Conservation (phyloP, 2,888 invertebrate species). For the Tenodera sinensis region DNA sequence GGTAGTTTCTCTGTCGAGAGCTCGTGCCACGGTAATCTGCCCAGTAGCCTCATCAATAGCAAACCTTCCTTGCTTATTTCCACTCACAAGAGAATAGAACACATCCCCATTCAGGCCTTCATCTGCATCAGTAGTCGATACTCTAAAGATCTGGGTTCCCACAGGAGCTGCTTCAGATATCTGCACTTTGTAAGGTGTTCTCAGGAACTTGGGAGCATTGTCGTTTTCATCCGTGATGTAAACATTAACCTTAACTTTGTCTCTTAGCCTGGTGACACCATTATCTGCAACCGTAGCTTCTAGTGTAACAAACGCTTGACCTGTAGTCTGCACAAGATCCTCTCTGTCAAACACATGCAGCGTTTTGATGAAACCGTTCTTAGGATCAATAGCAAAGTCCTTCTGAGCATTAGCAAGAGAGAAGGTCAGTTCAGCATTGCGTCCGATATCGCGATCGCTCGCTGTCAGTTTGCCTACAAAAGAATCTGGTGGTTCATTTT, state of each 20-base stretch:
- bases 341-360: conserved; percentile 86
- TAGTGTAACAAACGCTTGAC: conserved; percentile 74
- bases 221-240: conserved; percentile 89
- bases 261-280: conserved; percentile 68
- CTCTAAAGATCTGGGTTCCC: conserved; percentile 78
- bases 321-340: conserved; percentile 69
- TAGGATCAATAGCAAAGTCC: conserved; percentile 83
- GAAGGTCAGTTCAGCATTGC: conserved; percentile 87
- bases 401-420: conserved; percentile 69
- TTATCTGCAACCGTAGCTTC: conserved; percentile 87
- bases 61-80: conserved; percentile 77
- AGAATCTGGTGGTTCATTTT: conserved; percentile 83
- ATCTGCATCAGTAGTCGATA: conserved; percentile 83
- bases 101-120: conserved; percentile 88
- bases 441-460: conserved; percentile 83
- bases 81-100: conserved; percentile 76
- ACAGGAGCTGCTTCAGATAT: conserved; percentile 81
- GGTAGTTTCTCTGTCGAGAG: conserved; percentile 79
- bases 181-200: conserved; percentile 82
- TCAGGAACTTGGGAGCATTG: conserved; percentile 79
- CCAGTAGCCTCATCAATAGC: conserved; percentile 85
- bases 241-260: conserved; percentile 84
- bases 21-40: conserved; percentile 70
- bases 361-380: conserved; percentile 88
- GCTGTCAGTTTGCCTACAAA: conserved; percentile 91